A percentile compares a stretch with the other conserved stretches of the same genome.
These are phyloP conservation scores for Rhinolophus ferrumequinum DNA, from an alignment of 2,113 vertebrate species.

Conservation along the genomic window DNA sequence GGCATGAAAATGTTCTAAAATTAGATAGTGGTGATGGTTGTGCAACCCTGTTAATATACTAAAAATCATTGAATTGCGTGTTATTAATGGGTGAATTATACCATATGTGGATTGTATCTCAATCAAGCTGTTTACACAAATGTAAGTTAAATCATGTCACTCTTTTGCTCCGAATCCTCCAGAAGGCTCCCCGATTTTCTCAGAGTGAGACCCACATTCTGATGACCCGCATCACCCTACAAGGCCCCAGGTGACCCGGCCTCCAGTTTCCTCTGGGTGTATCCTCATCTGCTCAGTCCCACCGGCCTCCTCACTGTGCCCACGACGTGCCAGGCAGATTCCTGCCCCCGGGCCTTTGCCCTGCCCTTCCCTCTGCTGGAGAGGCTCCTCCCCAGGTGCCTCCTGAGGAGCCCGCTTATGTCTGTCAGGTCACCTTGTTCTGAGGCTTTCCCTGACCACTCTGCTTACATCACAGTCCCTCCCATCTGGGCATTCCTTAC, in stretches of 20 bases:
- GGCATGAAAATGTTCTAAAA: not conserved
- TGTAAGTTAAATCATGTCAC: not conserved
- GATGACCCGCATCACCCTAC: not conserved
- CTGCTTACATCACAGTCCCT: not conserved
- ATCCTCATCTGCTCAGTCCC: not conserved
- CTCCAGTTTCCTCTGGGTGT: not conserved
- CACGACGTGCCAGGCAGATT: not conserved
- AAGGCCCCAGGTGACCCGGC: not conserved
- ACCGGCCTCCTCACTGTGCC: not conserved
- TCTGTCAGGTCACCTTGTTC: not conserved
- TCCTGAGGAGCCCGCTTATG: not conserved
- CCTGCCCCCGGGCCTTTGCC: not conserved
- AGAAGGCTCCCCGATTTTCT: not conserved
- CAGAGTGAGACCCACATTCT: not conserved
- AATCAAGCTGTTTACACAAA: not conserved
- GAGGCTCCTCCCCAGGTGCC: not conserved
- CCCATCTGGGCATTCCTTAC: too few relatives aligned
- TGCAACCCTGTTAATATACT: not conserved
- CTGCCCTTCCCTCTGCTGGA: not conserved
- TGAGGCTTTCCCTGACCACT: not conserved
- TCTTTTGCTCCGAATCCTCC: not conserved
- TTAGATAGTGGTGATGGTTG: not conserved
- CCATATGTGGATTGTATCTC: not conserved
- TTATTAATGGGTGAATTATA: not conserved
- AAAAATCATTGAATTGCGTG: not conserved